Evolutionary conservation across 1,140 invertebrate genomes (phyloP).

Genomic region (Temnothorax longispinosus): DNA sequence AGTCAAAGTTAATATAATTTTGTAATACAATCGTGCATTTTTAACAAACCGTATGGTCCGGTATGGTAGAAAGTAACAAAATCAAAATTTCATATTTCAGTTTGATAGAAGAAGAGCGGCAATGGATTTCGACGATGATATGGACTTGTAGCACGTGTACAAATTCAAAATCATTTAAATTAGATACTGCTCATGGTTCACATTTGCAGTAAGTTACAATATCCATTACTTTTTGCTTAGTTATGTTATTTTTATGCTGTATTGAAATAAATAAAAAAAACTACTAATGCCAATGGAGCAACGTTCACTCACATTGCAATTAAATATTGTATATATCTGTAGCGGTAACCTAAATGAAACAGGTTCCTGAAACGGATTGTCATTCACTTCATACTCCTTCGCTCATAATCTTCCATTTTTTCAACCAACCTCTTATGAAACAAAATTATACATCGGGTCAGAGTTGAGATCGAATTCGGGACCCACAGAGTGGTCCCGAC

Average conservation of each 20-base stretch:
- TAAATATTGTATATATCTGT: slow-evolving; percentile 2
- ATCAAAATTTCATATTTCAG: slow-evolving; percentile 80
- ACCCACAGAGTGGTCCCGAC: too few relatives aligned
- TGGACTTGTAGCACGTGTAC: slow-evolving; percentile 80
- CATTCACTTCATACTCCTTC: background rate
- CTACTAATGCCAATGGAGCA: slow-evolving; percentile 17
- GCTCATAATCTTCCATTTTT: background rate
- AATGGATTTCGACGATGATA: slow-evolving; percentile 93
- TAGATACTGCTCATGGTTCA: slow-evolving; percentile 1
- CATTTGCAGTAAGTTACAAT: background rate
- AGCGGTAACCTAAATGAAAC: background rate
- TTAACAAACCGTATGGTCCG: background rate
- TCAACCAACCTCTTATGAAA: background rate
- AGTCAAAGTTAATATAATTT: slow-evolving; percentile 89
- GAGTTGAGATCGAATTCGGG: too few relatives aligned
- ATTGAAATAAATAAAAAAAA: slow-evolving; percentile 69
- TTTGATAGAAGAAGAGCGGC: slow-evolving; percentile 94
- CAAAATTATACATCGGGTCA: too few relatives aligned
- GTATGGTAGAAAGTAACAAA: background rate
- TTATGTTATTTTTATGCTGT: slow-evolving; percentile 66
- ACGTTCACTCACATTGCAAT: background rate
- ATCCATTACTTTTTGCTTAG: slow-evolving; percentile 50
- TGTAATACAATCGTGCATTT: slow-evolving; percentile 1
- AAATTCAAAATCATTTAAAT: background rate
- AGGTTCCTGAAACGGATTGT: background rate